phyloP scores from a whole-genome alignment of 2,797 vertebrate species.

The Cryptoprocta ferox region DNA sequence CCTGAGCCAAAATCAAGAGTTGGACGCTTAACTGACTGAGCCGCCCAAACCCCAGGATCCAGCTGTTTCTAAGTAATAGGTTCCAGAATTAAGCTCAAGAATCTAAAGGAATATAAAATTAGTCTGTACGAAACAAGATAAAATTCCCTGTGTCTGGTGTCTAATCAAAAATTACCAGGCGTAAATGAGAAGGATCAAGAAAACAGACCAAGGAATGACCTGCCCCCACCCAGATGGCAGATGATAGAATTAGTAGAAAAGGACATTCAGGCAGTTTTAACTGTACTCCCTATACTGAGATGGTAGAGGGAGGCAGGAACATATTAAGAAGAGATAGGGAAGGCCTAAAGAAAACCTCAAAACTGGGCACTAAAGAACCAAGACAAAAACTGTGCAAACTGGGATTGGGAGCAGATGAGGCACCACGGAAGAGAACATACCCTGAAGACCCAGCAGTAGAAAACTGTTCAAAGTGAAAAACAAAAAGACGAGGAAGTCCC shows the following conservation, averaged over 20 bases:
- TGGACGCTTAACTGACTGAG: too few relatives aligned
- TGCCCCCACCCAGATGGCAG: neutral
- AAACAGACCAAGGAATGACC: neutral
- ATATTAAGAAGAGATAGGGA: neutral
- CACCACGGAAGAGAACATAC: neutral
- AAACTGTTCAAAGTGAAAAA: neutral
- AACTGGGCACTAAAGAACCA: neutral
- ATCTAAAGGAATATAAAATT: neutral
- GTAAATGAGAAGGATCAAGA: neutral
- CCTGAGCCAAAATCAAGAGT: too few relatives aligned
- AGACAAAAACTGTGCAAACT: neutral
- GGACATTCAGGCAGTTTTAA: neutral
- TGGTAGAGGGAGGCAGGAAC: neutral
- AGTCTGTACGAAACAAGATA: neutral
- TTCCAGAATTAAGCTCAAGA: neutral
- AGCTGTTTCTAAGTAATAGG: neutral
- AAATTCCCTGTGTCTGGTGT: neutral
- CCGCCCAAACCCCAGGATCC: neutral
- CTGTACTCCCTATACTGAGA: neutral
- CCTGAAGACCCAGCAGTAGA: neutral
- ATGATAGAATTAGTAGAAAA: neutral
- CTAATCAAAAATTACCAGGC: neutral
- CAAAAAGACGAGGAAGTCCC: neutral
- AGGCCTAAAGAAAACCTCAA: neutral
- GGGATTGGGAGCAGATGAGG: neutral